Percentiles rank a stretch among this genome's conserved stretches.
Conservation (phyloP, 2,888 invertebrate genomes). For the Plebejus argus region DNA sequence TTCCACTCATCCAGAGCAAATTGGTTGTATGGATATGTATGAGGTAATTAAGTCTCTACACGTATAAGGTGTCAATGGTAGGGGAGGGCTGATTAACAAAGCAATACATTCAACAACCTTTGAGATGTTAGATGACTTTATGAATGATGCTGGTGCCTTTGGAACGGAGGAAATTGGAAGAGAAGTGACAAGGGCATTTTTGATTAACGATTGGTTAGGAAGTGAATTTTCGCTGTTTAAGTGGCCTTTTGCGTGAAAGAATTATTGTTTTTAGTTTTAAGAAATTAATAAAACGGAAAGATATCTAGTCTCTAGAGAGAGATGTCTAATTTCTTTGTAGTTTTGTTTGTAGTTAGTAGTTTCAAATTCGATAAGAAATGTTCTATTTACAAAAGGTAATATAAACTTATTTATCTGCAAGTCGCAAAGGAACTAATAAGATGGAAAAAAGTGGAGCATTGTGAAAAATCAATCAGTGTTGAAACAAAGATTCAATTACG, state of each 20-base stretch:
- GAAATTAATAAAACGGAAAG: no score
- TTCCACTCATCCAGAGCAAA: conserved; percentile 14
- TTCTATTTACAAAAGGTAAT: no score
- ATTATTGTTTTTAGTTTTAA: no score
- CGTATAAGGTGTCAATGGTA: conserved; percentile 10
- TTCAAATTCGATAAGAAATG: no score
- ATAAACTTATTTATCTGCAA: no score
- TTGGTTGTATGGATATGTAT: conserved; percentile 24
- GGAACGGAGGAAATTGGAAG: neutral
- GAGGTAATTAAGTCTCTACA: conserved; percentile 27
- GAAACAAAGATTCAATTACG: no score
- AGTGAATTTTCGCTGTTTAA: neutral
- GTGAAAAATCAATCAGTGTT: no score
- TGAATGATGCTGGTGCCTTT: neutral
- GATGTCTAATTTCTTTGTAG: no score
- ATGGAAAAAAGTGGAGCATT: no score
- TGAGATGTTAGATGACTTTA: conserved; percentile 1
- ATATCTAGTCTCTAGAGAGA: no score
- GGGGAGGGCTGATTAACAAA: neutral
- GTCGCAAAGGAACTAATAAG: no score
- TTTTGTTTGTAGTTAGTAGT: neutral
- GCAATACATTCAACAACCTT: conserved; percentile 14
- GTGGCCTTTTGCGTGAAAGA: neutral
- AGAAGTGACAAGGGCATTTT: neutral
- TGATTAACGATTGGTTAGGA: neutral